phyloP scores from a whole-genome alignment of 2,888 invertebrate genomes.

The Tupiocoris notatus region DNA sequence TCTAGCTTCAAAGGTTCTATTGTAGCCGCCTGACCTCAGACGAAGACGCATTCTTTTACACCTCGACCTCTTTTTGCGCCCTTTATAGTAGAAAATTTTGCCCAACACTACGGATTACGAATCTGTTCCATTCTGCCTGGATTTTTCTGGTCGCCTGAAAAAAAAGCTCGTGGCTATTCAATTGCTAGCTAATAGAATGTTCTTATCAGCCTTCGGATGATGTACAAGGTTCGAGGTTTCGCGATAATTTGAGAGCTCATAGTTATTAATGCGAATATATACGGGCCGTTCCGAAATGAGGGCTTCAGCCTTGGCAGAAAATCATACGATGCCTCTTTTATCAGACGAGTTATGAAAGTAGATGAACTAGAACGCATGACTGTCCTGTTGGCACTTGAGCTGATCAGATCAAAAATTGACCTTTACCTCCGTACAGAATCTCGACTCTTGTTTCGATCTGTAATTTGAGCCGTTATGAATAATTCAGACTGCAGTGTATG shows the following conservation, averaged over 20 bases:
- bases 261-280: constrained; percentile 16
- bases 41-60: background rate
- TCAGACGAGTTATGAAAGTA: too few species aligned
- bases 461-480: too few species aligned
- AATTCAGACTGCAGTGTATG: too few species aligned
- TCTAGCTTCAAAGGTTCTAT: background rate
- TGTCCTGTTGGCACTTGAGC: too few species aligned
- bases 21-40: background rate
- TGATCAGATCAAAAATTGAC: too few species aligned
- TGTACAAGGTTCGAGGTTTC: background rate
- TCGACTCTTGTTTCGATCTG: too few species aligned
- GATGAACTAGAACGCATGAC: too few species aligned
- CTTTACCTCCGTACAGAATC: too few species aligned
- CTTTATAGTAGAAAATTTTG: background rate
- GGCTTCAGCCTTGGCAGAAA: constrained; percentile 5
- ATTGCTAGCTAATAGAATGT: too few species aligned
- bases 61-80: background rate
- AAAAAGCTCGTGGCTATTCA: too few species aligned
- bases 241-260: background rate
- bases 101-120: background rate
- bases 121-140: too few species aligned
- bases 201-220: background rate
- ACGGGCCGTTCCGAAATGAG: constrained; percentile 18
- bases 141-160: too few species aligned
- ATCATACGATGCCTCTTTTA: background rate